Percentiles rank a stretch among this genome's conserved stretches.
Conservation (phyloP, 2,888 invertebrate species). For the Myopa tessellatipennis region DNA sequence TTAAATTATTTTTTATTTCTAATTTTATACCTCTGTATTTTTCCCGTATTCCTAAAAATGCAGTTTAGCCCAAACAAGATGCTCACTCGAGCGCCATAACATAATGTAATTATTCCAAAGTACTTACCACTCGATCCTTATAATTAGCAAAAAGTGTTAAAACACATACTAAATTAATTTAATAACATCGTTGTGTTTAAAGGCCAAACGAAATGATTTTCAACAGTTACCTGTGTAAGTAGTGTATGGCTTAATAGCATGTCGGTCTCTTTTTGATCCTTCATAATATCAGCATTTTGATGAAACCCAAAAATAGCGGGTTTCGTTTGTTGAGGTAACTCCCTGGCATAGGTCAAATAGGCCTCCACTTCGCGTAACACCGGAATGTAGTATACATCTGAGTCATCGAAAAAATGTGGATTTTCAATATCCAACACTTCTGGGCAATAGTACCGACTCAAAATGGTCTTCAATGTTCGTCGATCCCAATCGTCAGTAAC, state of each 20-base stretch:
- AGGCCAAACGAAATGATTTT: background rate
- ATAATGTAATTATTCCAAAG: too few species aligned
- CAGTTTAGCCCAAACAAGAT: too few species aligned
- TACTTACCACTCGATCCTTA: conserved; percentile 69
- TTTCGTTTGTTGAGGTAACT: conserved; percentile 80
- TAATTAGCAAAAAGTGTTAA: conserved; percentile 41
- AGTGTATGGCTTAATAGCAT: conserved; percentile 79
- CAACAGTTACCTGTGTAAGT: conserved; percentile 77
- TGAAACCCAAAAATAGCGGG: conserved; percentile 94
- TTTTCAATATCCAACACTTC: conserved; percentile 74
- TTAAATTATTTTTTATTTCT: too few species aligned
- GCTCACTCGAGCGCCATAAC: too few species aligned
- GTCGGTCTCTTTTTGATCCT: conserved; percentile 88
- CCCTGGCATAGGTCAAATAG: conserved; percentile 75
- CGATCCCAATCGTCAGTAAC: conserved; percentile 98
- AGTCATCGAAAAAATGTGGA: conserved; percentile 75
- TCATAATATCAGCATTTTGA: conserved; percentile 91
- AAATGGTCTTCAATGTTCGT: conserved; percentile 83
- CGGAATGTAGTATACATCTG: conserved; percentile 79
- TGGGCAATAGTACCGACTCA: conserved; percentile 82
- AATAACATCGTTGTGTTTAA: too few species aligned
- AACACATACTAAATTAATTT: background rate
- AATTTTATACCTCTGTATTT: too few species aligned
- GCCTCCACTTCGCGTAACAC: conserved; percentile 78
- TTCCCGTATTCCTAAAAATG: too few species aligned